These are phyloP conservation scores for Nilaparvata lugens DNA, from an alignment of 1,140 invertebrate species.

Conservation along the genomic window DNA sequence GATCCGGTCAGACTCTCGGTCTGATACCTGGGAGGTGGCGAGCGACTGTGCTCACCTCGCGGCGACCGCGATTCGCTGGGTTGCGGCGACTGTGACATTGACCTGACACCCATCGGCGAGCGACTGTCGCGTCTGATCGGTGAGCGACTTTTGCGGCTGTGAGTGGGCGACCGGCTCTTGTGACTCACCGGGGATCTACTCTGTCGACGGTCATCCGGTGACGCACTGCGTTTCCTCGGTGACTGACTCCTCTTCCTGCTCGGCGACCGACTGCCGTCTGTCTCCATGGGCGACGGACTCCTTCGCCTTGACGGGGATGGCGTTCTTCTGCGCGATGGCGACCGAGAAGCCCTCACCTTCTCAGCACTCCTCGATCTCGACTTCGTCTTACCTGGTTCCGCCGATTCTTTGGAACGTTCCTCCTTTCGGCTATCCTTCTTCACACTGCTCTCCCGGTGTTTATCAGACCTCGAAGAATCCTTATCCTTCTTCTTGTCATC, in stretches of 20 bases:
- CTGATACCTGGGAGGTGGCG: not conserved
- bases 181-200: not conserved
- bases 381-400: not conserved
- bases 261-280: slow-evolving; percentile 20
- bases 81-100: not conserved
- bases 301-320: slow-evolving; percentile 15
- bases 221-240: slow-evolving; percentile 1
- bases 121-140: no score
- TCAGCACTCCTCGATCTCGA: slow-evolving; percentile 16
- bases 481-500: slow-evolving; percentile 24
- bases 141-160: no score
- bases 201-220: not conserved
- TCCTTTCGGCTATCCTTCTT: not conserved
- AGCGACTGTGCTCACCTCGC: not conserved
- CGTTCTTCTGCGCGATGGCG: slow-evolving; percentile 16
- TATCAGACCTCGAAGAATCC: slow-evolving; percentile 1
- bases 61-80: not conserved
- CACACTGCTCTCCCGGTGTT: not conserved
- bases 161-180: no score
- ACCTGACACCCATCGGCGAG: not conserved
- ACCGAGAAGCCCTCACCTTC: slow-evolving; percentile 12
- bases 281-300: slow-evolving; percentile 16
- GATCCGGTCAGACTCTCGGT: not conserved
- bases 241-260: slow-evolving; percentile 18
- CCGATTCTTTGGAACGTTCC: not conserved